Evolutionary conservation across 2,888 invertebrate genomes (phyloP), one percentile per base, ranked within the genome.

Genomic region (Drosophila emarginata): DNA sequence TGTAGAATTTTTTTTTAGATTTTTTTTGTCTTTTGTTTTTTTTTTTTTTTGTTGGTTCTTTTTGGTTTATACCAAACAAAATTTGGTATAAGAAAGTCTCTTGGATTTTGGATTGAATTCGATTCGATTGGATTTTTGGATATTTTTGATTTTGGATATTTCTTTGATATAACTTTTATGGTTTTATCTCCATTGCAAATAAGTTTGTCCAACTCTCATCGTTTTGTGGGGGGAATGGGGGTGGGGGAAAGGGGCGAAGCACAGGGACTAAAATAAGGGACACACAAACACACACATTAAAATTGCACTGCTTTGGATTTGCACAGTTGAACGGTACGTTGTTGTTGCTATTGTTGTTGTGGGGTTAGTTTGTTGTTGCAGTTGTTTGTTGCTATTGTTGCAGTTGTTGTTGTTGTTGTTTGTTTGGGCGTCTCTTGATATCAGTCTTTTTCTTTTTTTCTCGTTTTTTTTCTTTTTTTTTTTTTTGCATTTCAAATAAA

Each of bases 401-500:
- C 18, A 9, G 15, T 45, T 45, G 40, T 15, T 15, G 15, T 40
- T 81, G 51, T 50, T 60, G 53, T 36, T 45, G 65, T 63, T 76
- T 67, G 72, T 45, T 78, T 68, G 57, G 60, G 71, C 71, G 71
- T 71, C 71, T 71, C 60, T 71, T 70, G 37, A 61, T 60, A 57
- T 70, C 74, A 74, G 65, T 73, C 62, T 72, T 18, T 73, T 40
- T 32, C 32, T 61, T 14, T 61, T 23, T 26, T 5, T 26, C 26
- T 26, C 26, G 26, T 26, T 26, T 51, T 26, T 37, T 45, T 45
- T 67, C 65, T 75, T 69, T 68, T 67, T 75, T 69, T 70, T 60
- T 72, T 68, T 67, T 67, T n/a, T n/a, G n/a, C n/a, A n/a, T n/a
- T n/a, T n/a, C n/a, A 85, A 85, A 87, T 85, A 85, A 85, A 85